phyloP scores from a whole-genome alignment of 1,140 invertebrate genomes.

The Drosophila mauritiana region DNA sequence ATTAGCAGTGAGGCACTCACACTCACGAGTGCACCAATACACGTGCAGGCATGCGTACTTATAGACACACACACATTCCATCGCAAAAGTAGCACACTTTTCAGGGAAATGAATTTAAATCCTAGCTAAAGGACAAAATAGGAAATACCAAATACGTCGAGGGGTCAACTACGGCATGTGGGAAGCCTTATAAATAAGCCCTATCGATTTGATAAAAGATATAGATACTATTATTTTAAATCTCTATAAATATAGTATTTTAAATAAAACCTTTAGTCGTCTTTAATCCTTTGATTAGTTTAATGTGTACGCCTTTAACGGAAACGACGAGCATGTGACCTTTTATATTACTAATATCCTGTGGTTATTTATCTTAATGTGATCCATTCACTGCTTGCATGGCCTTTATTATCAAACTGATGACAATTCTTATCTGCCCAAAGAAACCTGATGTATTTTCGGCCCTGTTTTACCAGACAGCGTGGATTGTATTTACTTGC shows the following conservation, averaged over 20 bases:
- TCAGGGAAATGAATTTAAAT: slow-evolving; percentile 44
- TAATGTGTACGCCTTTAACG: not conserved
- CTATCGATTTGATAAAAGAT: slow-evolving; percentile 19
- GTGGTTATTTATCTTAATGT: not conserved
- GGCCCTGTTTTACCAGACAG: slow-evolving; percentile 27
- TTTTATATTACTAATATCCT: too few species aligned
- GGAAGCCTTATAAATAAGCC: not conserved
- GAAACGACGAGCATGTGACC: too few species aligned
- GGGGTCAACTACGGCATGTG: slow-evolving; percentile 37
- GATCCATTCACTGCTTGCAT: slow-evolving; percentile 9
- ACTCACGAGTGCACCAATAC: slow-evolving; percentile 58
- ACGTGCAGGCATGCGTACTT: slow-evolving; percentile 8
- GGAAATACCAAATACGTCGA: slow-evolving; percentile 65
- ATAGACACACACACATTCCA: slow-evolving; percentile 23
- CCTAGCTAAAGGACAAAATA: slow-evolving; percentile 34
- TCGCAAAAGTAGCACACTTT: slow-evolving; percentile 62
- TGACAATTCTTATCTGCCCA: slow-evolving; percentile 16
- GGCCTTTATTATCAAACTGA: slow-evolving; percentile 20
- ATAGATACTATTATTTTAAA: too few species aligned
- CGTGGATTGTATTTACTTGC: slow-evolving; percentile 32
- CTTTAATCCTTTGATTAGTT: not conserved
- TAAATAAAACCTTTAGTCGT: too few species aligned
- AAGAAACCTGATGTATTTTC: slow-evolving; percentile 14
- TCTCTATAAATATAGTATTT: too few species aligned
- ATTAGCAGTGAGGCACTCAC: slow-evolving; percentile 68